These are phyloP conservation scores for Caenorhabditis sp. DNA, from an alignment of 2,888 invertebrate genomes.

Conservation along the genomic window DNA sequence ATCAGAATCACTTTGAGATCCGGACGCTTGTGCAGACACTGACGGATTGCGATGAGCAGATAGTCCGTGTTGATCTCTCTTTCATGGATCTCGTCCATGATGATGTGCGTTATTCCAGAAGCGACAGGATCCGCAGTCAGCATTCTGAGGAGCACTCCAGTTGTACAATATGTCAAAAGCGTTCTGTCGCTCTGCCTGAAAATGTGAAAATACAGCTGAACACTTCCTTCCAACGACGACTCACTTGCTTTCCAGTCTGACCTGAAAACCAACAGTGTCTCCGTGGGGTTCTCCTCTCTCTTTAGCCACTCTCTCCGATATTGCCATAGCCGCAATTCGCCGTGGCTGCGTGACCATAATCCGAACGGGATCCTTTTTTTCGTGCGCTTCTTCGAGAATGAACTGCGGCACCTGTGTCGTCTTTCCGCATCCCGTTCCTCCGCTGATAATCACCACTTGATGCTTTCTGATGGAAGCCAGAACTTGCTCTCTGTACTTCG, in stretches of 20 bases:
- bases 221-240: no score
- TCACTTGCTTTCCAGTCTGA: slow-evolving; percentile 88
- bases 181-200: slow-evolving; percentile 86
- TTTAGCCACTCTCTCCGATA: slow-evolving; percentile 90
- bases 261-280: slow-evolving; percentile 90
- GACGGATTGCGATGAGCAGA: slow-evolving; percentile 86
- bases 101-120: slow-evolving; percentile 86
- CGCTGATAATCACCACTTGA: slow-evolving; percentile 66
- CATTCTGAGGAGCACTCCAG: slow-evolving; percentile 89
- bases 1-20: slow-evolving; percentile 84
- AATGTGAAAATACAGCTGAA: no score
- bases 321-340: slow-evolving; percentile 89
- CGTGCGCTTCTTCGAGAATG: slow-evolving; percentile 86
- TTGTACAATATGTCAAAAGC: slow-evolving; percentile 91
- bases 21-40: slow-evolving; percentile 67
- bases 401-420: slow-evolving; percentile 87
- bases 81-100: slow-evolving; percentile 93
- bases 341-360: slow-evolving; percentile 95
- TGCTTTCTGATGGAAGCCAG: slow-evolving; percentile 59
- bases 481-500: slow-evolving; percentile 49
- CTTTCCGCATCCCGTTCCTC: slow-evolving; percentile 77
- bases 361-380: slow-evolving; percentile 84
- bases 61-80: slow-evolving; percentile 94
- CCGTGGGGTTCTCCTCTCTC: slow-evolving; percentile 89
- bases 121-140: slow-evolving; percentile 87